Base-by-base conservation (phyloP, 1,140 invertebrate species). In the Hesperophylax magnus region DNA sequence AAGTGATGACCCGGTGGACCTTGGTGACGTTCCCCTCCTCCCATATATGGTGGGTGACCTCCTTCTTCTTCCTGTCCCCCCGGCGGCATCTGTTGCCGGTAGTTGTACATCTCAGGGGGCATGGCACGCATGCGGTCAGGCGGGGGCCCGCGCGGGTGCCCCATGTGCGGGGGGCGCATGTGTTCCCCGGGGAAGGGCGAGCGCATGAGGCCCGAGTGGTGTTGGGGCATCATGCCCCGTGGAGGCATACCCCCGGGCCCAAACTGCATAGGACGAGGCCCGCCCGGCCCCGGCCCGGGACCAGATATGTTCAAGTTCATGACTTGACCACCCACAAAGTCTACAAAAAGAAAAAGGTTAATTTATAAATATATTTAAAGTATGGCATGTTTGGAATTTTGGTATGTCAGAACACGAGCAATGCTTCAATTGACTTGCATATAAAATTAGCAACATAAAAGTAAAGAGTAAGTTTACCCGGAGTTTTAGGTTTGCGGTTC, bases 131-230 rank as follows among this genome's bases (percentile, higher is more conserved):
- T 27, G 15, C 72, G 15, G 54, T 39, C 56, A 17, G 53, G 56
- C 22, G 27, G 20, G 17, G 76, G 60, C 5, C 17, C 8, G n/a
- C 20, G 17, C 22, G 8, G 54, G 47, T 31, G 63, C 22, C n/a
- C 56, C 72, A 76, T n/a, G n/a, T 22, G 72, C 17, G 72, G 72
- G 31, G 56, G 54, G 17, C 54, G 53, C 67, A 72, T 27, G 34
- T 72, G 67, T 11, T 79, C 78, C 9, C 63, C 63, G 14, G 61
- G 78, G 53, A 60, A 27, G 54, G 54, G 78, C 15, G 61, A 54
- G 24, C 54, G 24, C 11, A 87, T 86, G 18, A 88, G 77, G 76
- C 88, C 88, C 8, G 87, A 85, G 9, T 87, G 18, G 31, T 27
- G 71, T 31, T 22, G 58, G 4, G 54, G 58, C 11, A 54, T 24